These are phyloP conservation scores for Lacerta bilineata DNA, from an alignment of 2,797 vertebrate genomes.

Conservation along the genomic window DNA sequence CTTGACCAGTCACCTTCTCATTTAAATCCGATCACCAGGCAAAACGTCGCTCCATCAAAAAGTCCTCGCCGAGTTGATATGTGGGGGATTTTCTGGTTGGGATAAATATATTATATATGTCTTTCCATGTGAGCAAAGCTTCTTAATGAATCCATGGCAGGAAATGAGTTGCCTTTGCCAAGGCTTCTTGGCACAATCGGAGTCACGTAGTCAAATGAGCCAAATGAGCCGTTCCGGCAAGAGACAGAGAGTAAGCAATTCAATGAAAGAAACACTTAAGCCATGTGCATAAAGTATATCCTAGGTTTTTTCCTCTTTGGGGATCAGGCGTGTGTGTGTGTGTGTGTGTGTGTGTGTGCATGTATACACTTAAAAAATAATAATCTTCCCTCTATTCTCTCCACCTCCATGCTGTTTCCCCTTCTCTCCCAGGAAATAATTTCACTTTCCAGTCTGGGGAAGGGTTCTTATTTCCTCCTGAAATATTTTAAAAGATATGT, in stretches of 20 bases:
- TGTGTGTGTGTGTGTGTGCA: too few relatives aligned
- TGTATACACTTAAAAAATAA: constrained; percentile 17
- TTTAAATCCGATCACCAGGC: constrained; percentile 50
- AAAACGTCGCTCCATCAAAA: constrained; percentile 66
- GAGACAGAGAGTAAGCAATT: constrained; percentile 65
- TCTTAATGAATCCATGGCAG: constrained; percentile 78
- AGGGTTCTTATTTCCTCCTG: neutral
- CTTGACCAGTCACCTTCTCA: constrained; percentile 9
- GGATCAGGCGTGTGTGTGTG: too few relatives aligned
- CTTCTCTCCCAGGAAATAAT: neutral
- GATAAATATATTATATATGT: constrained; percentile 67
- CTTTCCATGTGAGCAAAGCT: constrained; percentile 73
- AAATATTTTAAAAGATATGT: too few relatives aligned
- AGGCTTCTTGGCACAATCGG: constrained; percentile 76
- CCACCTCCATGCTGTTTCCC: constrained; percentile 32
- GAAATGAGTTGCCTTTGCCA: constrained; percentile 68
- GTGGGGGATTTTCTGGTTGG: constrained; percentile 53
- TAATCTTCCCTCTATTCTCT: constrained; percentile 23
- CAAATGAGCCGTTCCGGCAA: constrained; percentile 37
- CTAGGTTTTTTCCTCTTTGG: constrained; percentile 47
- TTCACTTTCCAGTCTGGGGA: neutral
- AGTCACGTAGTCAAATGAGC: constrained; percentile 73
- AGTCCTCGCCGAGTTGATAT: constrained; percentile 60
- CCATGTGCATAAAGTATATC: constrained; percentile 49
- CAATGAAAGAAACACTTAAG: constrained; percentile 67